Evolutionary conservation across 2,888 invertebrate genomes (phyloP), one percentile per base, ranked within the genome.

Genomic region (Euclidia mi): DNA sequence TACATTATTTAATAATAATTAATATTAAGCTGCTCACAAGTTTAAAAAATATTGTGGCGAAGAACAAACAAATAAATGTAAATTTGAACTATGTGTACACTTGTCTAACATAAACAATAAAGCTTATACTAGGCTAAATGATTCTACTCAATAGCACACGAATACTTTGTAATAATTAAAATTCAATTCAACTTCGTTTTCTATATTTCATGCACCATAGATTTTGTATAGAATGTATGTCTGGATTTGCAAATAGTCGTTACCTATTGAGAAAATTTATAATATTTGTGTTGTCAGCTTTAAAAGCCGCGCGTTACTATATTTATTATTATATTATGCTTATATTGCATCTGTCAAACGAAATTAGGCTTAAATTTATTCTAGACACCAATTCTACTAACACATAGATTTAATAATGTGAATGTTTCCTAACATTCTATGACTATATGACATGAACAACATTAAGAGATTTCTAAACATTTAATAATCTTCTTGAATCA

Each of bases 381-480:
- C 49, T 40, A 40, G 18, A 40, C 40, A 40, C 10, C 34, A 42
- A 42, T 15, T 34, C 41, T 20, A 32, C 29, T 32, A 12, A 48
- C 18, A 49, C 12, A 29, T 9, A 42, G 25, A 35, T 45, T 51
- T 20, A 44, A 32, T 45, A 40, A 51, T 10, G 17, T 53, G 42
- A 43, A 41, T 49, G 31, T 41, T 41, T 35, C 20, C 32, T 57
- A 65, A 64, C 48, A 64, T 67, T 63, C 42, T 56, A 51, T 31
- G 29, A 35, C 10, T 57, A 49, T 55, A 4, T 46, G 42, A 34
- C 42, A 48, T 29, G 20, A 60, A 70, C 60, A 64, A 64, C 52
- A 65, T 51, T 65, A 35, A 65, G 55, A 56, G 51, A 66, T 51
- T 45, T 43, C 29, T 53, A 53, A 52, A 67, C 40, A 57, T 29